A percentile compares a stretch with the other conserved stretches of the same genome.
These are phyloP conservation scores for Eurytoma adleriae DNA, from an alignment of 2,888 invertebrate genomes.

Conservation along the genomic window DNA sequence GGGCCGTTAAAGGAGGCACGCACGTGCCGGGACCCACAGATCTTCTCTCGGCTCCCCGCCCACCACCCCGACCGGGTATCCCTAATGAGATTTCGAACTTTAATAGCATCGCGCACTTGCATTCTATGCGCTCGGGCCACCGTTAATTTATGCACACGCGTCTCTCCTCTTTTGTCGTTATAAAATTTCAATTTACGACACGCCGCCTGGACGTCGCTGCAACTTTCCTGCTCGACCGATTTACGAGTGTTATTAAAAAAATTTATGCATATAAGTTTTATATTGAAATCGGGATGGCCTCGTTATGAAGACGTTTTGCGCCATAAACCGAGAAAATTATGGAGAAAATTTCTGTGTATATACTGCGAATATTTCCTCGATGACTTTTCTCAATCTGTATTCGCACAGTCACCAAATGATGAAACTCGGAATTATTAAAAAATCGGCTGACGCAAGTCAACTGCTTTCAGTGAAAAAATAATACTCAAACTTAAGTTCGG, in stretches of 20 bases:
- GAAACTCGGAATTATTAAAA: too few species aligned
- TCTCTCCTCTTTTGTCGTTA: constrained; percentile 52
- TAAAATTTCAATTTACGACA: constrained; percentile 56
- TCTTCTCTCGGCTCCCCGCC: constrained; percentile 41
- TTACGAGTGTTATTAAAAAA: constrained; percentile 19
- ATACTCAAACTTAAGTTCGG: too few species aligned
- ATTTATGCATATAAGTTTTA: constrained; percentile 18
- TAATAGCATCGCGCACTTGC: constrained; percentile 49
- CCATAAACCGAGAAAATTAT: neutral
- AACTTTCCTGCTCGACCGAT: constrained; percentile 20
- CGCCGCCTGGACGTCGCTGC: constrained; percentile 22
- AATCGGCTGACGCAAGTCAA: too few species aligned
- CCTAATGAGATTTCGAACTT: constrained; percentile 51
- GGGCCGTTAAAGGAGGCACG: constrained; percentile 29
- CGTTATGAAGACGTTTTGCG: constrained; percentile 5
- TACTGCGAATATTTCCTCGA: neutral
- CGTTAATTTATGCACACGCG: constrained; percentile 46
- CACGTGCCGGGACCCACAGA: neutral
- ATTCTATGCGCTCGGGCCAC: constrained; percentile 4
- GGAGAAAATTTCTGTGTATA: neutral
- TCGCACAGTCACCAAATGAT: too few species aligned
- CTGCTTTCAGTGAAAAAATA: too few species aligned
- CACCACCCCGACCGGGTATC: constrained; percentile 43
- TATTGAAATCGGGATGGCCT: constrained; percentile 17
- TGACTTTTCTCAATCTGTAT: neutral